Base-by-base conservation (phyloP, 2,888 invertebrate genomes). In the Spodoptera exigua region DNA sequence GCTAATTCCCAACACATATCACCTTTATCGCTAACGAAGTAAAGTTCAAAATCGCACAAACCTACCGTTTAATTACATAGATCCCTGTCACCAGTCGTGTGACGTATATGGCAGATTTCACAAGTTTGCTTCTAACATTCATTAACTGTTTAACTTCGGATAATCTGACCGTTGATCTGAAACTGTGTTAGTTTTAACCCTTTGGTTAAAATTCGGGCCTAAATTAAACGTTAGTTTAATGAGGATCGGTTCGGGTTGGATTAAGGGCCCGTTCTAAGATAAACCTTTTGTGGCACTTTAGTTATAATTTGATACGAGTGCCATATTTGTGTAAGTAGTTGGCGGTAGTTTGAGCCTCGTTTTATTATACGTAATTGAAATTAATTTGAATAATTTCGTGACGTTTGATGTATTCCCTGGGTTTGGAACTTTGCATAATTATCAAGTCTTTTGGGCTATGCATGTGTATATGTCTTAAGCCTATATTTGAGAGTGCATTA, bases 91-190 rank as follows among this genome's bases (percentile, higher is more conserved):
- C 40, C 59, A 12, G 14, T 18, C 36, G 5, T 18, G 43, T 57
- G 57, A 66, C 54, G 49, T 53, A 61, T 61, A 52, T 51, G 56
- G 21, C 48, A 66, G 58, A 75, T 65, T 75, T 65, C 58, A 67
- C 65, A 69, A 73, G 55, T 65, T 65, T 60, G 52, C 56, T 58
- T 43, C 43, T 52, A 52, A 46, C 61, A 61, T 64, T 74, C 61
- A 74, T 71, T 67, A 71, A 46, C 59, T 62, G 75, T 74, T 74
- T 67, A 74, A 74, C 61, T 64, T 69, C 47, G 51, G 41, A 62
- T 74, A 61, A 76, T 66, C 69, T 64, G 58, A 64, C 53, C 65
- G 47, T 61, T 61, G 70, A 62, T 64, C 61, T 58, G 54, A 62
- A 69, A 64, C 48, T 57, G 59, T 71, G 60, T 70, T 62, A 70